Base-by-base conservation (phyloP, 2,113 vertebrate genomes). In the Erythrocercus mccallii region DNA sequence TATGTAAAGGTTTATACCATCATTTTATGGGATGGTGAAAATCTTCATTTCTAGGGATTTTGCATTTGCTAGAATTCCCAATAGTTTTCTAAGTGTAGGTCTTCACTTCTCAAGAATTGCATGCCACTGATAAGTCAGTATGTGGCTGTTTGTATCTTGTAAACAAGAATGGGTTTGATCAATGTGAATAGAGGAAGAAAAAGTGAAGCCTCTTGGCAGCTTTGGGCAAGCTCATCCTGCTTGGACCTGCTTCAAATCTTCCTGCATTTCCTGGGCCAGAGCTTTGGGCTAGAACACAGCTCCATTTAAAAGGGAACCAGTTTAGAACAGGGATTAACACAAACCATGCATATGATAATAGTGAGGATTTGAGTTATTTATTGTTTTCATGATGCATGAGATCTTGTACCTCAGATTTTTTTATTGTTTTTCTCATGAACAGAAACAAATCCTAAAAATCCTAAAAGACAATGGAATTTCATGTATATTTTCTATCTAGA, bases 401-500 rank as follows among this genome's bases (percentile, higher is more conserved):
- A 35, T 89, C 66, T 85, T 93, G 7, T 96, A 79, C 83, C 62
- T 91, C 61, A 76, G 47, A 79, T 25, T 19, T 81, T 71, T 76
- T 61, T 44, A 73, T 58, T 88, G 48, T 33, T 90, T 88, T 86
- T 72, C 44, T 81, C 73, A 3, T 50, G 57, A 85, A 62, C 47
- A 61, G 92, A 93, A 94, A 80, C 28, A 91, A 96, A 92, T 40
- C 66, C 30, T 95, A 80, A 60, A 87, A 87, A 89, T 50, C 57
- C 30, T 61, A 88, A 95, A 50, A 86, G 70, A 79, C 35, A 86
- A 45, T 50, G 11, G 50, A 50, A 69, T 85, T 95, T 92, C 58
- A 28, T 44, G 40, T 79, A 1, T 88, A 56, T 86, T 91, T 72
- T 79, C 85, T 60, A 73, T 81, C 45, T 83, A 60, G 60, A 66